phyloP scores from a whole-genome alignment of 2,113 vertebrate genomes.

The Condylura cristata region DNA sequence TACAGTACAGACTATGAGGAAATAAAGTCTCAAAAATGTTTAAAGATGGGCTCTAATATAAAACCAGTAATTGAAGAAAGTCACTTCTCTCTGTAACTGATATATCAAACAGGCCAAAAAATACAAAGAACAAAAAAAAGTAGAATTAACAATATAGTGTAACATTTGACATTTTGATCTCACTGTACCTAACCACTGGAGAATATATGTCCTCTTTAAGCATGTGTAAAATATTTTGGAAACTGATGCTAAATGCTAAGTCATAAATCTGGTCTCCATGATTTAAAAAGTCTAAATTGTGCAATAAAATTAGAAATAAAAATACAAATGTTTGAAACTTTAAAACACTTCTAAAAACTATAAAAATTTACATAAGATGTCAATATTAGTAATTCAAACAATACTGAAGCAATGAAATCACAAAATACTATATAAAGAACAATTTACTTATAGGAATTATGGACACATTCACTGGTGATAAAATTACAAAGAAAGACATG shows the following conservation, averaged over 20 bases:
- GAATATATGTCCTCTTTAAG: background rate
- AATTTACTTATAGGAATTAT: background rate
- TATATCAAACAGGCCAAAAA: background rate
- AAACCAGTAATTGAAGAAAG: conserved; percentile 13
- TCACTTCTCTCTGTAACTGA: background rate
- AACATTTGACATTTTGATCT: conserved; percentile 7
- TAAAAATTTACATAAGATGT: background rate
- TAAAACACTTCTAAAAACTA: conserved; percentile 15
- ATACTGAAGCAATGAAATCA: conserved; percentile 38
- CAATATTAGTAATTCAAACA: background rate
- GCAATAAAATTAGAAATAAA: conserved; percentile 15
- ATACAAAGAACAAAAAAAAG: background rate
- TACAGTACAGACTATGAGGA: background rate
- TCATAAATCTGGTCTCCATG: conserved; percentile 16
- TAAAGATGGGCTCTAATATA: background rate
- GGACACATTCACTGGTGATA: background rate
- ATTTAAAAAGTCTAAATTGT: conserved; percentile 32
- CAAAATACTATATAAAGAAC: background rate
- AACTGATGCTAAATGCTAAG: background rate
- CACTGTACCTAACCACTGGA: background rate
- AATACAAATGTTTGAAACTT: conserved; percentile 25
- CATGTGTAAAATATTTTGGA: background rate
- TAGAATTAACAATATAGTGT: conserved; percentile 2
- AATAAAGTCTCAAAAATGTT: conserved; percentile 31
- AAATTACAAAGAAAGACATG: background rate